phyloP scores from a whole-genome alignment of 2,888 invertebrate genomes.

The Drosophila yooni region DNA sequence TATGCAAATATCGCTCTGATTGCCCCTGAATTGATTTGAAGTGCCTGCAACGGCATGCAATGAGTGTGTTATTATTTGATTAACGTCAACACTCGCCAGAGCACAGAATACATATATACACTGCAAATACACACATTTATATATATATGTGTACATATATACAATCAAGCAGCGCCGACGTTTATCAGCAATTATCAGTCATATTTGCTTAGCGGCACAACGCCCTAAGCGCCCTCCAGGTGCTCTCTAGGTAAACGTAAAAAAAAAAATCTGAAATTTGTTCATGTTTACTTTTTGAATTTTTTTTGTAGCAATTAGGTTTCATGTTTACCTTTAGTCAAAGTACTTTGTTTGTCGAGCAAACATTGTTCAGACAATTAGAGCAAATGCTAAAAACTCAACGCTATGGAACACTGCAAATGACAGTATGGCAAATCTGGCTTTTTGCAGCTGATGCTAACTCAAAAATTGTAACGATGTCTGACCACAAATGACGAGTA shows the following conservation, averaged over 20 bases:
- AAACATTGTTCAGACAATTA: conserved; percentile 58
- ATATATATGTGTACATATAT: background rate
- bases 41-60: conserved; percentile 33
- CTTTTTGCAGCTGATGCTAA: background rate
- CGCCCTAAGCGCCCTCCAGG: conserved; percentile 52
- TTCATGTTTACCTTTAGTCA: conserved; percentile 54
- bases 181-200: conserved; percentile 67
- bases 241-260: conserved; percentile 19
- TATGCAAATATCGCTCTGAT: conserved; percentile 68
- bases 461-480: background rate
- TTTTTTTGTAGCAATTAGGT: conserved; percentile 54
- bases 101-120: background rate
- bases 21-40: conserved; percentile 53
- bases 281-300: conserved; percentile 19
- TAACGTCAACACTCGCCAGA: conserved; percentile 60
- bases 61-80: conserved; percentile 55
- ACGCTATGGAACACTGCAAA: conserved; percentile 27
- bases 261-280: conserved; percentile 8
- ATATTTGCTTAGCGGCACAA: conserved; percentile 66
- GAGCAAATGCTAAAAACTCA: conserved; percentile 40
- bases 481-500: background rate
- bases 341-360: conserved; percentile 51
- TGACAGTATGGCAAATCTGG: conserved; percentile 2
- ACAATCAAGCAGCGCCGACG: conserved; percentile 41
- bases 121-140: background rate